phyloP scores from a whole-genome alignment of 1,140 invertebrate genomes.

The Drosophila trapezifrons region DNA sequence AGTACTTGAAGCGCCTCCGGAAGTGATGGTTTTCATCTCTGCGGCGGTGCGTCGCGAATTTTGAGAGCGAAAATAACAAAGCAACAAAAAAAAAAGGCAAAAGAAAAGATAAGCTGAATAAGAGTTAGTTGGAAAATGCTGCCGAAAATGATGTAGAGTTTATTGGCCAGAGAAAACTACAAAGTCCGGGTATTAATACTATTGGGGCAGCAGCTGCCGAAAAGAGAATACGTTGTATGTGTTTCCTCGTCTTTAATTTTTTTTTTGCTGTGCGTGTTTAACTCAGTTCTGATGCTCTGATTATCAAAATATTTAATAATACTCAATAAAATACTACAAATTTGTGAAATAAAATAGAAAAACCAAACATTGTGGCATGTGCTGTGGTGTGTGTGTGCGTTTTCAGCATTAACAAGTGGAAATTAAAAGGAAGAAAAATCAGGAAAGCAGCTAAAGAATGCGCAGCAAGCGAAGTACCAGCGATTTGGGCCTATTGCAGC shows the following conservation, averaged over 20 bases:
- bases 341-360: slow-evolving; percentile 2
- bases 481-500: slow-evolving; percentile 65
- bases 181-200: slow-evolving; percentile 3
- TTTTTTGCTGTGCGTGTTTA: slow-evolving; percentile 27
- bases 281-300: slow-evolving; percentile 9
- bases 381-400: slow-evolving; percentile 19
- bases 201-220: not conserved
- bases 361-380: slow-evolving; percentile 4
- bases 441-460: slow-evolving; percentile 52
- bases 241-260: not conserved
- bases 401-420: slow-evolving; percentile 24
- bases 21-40: slow-evolving; percentile 82
- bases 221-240: not conserved
- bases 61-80: slow-evolving; percentile 47
- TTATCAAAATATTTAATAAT: slow-evolving; percentile 10
- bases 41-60: slow-evolving; percentile 64
- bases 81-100: slow-evolving; percentile 3
- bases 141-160: slow-evolving; percentile 7
- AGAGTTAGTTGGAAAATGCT: slow-evolving; percentile 10
- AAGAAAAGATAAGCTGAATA: slow-evolving; percentile 6
- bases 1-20: slow-evolving; percentile 83
- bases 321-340: slow-evolving; percentile 16
- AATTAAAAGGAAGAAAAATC: slow-evolving; percentile 19
- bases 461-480: slow-evolving; percentile 75
- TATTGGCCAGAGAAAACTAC: not conserved